Evolutionary conservation across 2,113 vertebrate species (phyloP).

Genomic region (Podarcis raffonei): DNA sequence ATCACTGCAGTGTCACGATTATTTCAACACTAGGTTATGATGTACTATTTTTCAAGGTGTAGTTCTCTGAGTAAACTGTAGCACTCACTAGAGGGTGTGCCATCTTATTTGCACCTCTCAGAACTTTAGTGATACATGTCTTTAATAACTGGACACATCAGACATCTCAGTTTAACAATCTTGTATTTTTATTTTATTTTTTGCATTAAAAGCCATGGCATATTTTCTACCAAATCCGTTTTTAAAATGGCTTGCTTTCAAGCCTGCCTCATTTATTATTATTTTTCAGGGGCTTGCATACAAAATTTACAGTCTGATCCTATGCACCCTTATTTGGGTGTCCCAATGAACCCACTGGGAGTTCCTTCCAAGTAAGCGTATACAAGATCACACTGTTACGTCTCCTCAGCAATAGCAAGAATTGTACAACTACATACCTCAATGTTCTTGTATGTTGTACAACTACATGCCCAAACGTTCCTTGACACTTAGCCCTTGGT

Average conservation of each 20-base stretch:
- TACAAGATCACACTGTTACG: neutral
- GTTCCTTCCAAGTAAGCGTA: neutral
- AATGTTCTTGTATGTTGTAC: neutral
- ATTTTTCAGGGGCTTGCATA: conserved; percentile 27
- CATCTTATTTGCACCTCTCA: neutral
- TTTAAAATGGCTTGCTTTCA: conserved; percentile 1
- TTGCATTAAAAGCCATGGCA: neutral
- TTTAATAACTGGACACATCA: neutral
- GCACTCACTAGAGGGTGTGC: accelerated
- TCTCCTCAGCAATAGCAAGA: neutral
- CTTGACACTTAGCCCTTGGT: neutral
- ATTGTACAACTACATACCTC: neutral
- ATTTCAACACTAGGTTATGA: neutral
- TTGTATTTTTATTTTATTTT: neutral
- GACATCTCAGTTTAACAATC: neutral
- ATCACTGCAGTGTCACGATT: neutral
- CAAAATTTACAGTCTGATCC: neutral
- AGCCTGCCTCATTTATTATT: neutral
- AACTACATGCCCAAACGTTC: neutral
- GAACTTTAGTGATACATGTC: neutral
- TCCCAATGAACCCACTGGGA: neutral
- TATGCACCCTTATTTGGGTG: neutral
- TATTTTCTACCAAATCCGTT: conserved; percentile 8
- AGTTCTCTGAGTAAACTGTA: neutral
- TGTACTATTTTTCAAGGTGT: neutral